Percentiles rank a stretch among this genome's conserved stretches.
Conservation (phyloP, 2,113 vertebrate genomes). For the Maccullochella peelii region DNA sequence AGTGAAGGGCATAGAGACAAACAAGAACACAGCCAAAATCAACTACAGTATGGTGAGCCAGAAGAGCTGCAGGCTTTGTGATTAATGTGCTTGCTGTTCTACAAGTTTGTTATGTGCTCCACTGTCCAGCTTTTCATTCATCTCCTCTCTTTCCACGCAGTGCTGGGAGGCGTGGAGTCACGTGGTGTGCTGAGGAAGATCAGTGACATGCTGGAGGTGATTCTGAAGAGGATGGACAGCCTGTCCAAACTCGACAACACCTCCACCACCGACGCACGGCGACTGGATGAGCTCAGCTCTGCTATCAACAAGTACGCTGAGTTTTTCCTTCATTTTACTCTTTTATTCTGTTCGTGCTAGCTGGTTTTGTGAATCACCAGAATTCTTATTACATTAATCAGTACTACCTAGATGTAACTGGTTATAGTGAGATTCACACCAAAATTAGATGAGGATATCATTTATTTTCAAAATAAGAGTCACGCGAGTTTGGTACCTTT, state of each 20-base stretch:
- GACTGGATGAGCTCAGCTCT: constrained; percentile 85
- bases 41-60: constrained; percentile 17
- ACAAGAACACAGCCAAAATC: constrained; percentile 30
- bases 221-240: constrained; percentile 93
- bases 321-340: neutral
- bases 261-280: constrained; percentile 85
- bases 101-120: constrained; percentile 10
- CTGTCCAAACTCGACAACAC: constrained; percentile 92
- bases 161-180: constrained; percentile 91
- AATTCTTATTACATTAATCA: neutral
- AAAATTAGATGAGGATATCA: neutral
- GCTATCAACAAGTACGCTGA: constrained; percentile 89
- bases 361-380: neutral
- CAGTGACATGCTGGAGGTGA: constrained; percentile 97
- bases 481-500: neutral
- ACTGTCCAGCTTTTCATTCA: constrained; percentile 28
- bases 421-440: no score
- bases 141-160: constrained; percentile 76
- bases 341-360: neutral
- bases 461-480: neutral
- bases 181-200: constrained; percentile 94
- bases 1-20: constrained; percentile 33
- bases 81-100: constrained; percentile 41
- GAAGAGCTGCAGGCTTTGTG: constrained; percentile 37
- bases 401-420: neutral